These are phyloP conservation scores for Microplitis demolitor DNA, from an alignment of 1,140 invertebrate genomes.

Conservation along the genomic window DNA sequence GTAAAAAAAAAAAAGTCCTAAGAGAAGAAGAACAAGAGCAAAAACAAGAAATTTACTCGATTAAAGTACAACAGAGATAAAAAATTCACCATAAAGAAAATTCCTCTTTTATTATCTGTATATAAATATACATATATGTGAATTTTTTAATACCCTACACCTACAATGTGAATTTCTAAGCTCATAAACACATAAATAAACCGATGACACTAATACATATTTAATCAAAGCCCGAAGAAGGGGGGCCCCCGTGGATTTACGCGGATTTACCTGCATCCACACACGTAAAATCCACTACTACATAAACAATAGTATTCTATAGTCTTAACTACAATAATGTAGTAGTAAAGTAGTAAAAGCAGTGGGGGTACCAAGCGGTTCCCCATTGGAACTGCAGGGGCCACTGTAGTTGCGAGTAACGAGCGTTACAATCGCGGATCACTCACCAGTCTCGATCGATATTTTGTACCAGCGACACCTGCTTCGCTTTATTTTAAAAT, in stretches of 20 bases:
- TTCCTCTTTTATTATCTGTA: no score
- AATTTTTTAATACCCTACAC: background rate
- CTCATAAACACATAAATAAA: conserved; percentile 17
- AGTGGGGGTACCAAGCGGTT: conserved; percentile 20
- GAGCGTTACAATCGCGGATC: conserved; percentile 24
- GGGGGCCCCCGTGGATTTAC: background rate
- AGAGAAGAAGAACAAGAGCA: background rate
- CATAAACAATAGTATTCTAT: background rate
- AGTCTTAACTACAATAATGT: no score
- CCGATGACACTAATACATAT: conserved; percentile 17
- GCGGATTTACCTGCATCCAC: background rate
- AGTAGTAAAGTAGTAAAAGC: background rate
- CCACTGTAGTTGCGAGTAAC: conserved; percentile 18
- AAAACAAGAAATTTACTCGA: background rate
- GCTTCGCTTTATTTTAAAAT: background rate
- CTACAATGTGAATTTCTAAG: background rate
- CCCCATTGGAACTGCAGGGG: conserved; percentile 24
- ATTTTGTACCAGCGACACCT: conserved; percentile 29
- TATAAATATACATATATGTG: background rate
- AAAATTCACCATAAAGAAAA: no score
- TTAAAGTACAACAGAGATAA: background rate
- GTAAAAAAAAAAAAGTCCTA: background rate
- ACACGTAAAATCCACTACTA: no score
- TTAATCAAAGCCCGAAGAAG: conserved; percentile 6
- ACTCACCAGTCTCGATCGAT: conserved; percentile 31